A percentile compares a stretch with the other conserved stretches of the same genome.
phyloP scores from a whole-genome alignment of 2,113 vertebrate species.

The Chloropsis hardwickii region DNA sequence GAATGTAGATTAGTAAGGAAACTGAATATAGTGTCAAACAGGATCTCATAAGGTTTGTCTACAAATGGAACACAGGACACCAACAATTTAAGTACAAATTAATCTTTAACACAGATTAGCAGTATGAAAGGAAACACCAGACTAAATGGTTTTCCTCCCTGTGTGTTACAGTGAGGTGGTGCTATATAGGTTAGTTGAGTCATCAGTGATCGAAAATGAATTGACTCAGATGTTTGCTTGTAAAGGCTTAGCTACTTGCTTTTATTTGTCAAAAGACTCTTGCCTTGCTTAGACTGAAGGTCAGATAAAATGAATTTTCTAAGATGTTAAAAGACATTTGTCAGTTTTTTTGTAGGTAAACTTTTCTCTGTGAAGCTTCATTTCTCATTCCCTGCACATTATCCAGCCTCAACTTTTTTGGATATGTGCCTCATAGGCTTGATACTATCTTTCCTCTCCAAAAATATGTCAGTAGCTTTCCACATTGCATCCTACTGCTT shows the following conservation, averaged over 20 bases:
- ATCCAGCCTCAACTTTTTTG: neutral
- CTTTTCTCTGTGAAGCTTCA: neutral
- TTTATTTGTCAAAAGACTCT: neutral
- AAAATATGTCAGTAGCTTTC: neutral
- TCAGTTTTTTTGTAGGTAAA: no score
- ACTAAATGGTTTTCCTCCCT: neutral
- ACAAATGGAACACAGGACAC: neutral
- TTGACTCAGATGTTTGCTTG: neutral
- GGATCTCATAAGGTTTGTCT: neutral
- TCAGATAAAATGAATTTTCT: neutral
- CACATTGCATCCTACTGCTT: neutral
- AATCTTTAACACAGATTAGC: neutral
- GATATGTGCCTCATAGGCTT: neutral
- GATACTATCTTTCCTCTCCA: neutral
- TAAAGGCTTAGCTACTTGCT: neutral
- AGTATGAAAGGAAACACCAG: neutral
- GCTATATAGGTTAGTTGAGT: neutral
- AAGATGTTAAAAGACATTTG: no score
- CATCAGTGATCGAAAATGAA: neutral
- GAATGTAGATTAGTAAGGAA: neutral
- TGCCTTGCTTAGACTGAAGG: neutral
- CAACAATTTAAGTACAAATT: neutral
- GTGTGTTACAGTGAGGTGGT: neutral
- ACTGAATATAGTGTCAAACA: neutral
- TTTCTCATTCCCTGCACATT: neutral